Conservation (phyloP, 2,797 vertebrate species). For the Cygnus olor region DNA sequence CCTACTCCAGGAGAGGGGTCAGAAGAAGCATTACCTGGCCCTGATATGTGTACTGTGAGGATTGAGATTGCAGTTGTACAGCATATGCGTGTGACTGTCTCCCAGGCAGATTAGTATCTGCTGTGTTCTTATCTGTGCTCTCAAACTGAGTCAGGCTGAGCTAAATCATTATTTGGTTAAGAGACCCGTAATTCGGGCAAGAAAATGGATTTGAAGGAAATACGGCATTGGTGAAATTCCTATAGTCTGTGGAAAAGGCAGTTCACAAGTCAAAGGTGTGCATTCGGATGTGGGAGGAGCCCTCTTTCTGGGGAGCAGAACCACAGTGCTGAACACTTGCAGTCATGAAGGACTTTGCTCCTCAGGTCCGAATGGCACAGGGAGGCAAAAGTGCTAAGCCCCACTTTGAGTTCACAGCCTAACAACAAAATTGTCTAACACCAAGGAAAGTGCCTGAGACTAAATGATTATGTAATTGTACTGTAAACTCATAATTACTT, state of each 20-base stretch:
- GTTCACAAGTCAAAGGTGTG: background rate
- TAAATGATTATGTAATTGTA: background rate
- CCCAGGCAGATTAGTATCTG: background rate
- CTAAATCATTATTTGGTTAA: background rate
- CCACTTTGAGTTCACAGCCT: background rate
- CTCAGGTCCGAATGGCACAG: background rate
- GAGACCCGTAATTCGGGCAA: background rate
- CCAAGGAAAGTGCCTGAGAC: slow-evolving; percentile 4
- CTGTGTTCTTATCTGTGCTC: background rate
- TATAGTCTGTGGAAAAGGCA: background rate
- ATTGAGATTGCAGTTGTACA: background rate
- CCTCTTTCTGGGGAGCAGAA: background rate
- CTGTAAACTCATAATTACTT: slow-evolving; percentile 29
- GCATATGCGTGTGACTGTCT: background rate
- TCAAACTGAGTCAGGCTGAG: background rate
- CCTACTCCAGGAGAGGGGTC: background rate
- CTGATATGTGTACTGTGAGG: background rate
- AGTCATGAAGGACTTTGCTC: background rate
- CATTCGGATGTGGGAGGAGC: background rate
- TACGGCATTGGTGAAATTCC: background rate
- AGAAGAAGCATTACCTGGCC: background rate
- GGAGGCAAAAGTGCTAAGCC: background rate
- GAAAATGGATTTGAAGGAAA: background rate
- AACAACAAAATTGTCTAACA: background rate
- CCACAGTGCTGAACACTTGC: background rate